Evolutionary conservation across 1,140 invertebrate species (phyloP), one percentile per base, ranked within the genome.

Genomic region (Apis florea): DNA sequence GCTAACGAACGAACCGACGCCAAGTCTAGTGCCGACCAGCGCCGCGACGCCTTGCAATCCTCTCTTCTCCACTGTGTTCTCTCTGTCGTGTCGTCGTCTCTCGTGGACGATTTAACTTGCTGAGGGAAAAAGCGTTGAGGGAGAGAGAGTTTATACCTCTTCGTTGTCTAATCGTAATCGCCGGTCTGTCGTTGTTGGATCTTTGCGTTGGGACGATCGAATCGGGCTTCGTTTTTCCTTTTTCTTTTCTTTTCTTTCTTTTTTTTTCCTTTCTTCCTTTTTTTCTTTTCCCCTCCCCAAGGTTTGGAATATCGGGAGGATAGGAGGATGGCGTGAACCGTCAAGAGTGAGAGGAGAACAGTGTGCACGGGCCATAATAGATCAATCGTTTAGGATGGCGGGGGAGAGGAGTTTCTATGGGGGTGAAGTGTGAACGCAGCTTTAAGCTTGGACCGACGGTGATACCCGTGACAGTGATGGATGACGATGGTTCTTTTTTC

Each of bases 1-100:
- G 91, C 89, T 93, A 92, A 93, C 92, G 91, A 93, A 92, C 90
- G 92, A 92, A 90, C 88, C 88, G 89, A 92, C 88, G 90, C 91
- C 90, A 92, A 92, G 92, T 92, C 90, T 92, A 91, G 90, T 90
- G 87, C 89, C 92, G 92, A 93, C 92, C 92, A 92, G 88, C 90
- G 86, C 90, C 88, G 89, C 89, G 87, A 89, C 88, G 81, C 74
- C 84, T 85, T 79, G 59, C 84, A 81, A 78, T 81, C 82, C 81
- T 88, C 81, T 84, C 70, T 73, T 56, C 83, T 58, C 31, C 68
- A 80, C 85, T 82, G 87, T 79, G 77, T 83, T n/a, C 76, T 83
- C 78, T 40, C 70, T 40, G 40, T 54, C 40, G 53, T 49, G 13
- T 40, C 56, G 12, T 54, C 61, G 53, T 54, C 51, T 24, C 56